A percentile compares a stretch with the other conserved stretches of the same genome.
Conservation (phyloP, 2,888 invertebrate species). For the Nudaria mundana region DNA sequence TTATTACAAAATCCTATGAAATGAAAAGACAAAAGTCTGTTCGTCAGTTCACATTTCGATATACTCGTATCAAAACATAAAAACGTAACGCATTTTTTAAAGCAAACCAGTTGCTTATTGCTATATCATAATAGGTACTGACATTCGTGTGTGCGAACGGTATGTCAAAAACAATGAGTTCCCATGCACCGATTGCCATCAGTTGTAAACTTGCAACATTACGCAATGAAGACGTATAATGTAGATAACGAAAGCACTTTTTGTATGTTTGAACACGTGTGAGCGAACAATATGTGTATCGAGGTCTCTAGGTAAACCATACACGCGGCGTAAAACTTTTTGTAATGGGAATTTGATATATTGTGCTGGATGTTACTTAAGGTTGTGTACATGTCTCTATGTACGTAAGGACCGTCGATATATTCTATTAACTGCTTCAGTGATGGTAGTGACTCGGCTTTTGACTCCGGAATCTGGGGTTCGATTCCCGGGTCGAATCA, state of each 20-base stretch:
- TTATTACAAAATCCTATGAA: too few relatives aligned
- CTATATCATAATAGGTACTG: conserved; percentile 56
- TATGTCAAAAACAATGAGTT: conserved; percentile 56
- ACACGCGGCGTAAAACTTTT: conserved; percentile 3
- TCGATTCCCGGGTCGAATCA: too few relatives aligned
- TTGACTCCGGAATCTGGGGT: too few relatives aligned
- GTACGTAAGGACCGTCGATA: background rate
- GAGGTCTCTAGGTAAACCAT: conserved; percentile 53
- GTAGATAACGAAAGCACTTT: conserved; percentile 70
- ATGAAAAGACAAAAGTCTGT: too few relatives aligned
- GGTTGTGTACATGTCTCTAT: background rate
- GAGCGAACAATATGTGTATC: conserved; percentile 58
- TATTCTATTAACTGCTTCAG: background rate
- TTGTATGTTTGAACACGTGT: conserved; percentile 61
- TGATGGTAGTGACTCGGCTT: too few relatives aligned
- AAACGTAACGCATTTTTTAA: conserved; percentile 12
- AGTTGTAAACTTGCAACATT: conserved; percentile 66
- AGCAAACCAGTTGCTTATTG: conserved; percentile 45
- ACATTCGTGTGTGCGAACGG: conserved; percentile 72
- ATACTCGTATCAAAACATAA: conserved; percentile 1
- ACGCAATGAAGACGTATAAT: conserved; percentile 70
- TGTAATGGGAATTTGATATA: conserved; percentile 7
- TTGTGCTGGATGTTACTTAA: conserved; percentile 4
- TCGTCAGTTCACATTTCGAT: too few relatives aligned
- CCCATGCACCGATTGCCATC: conserved; percentile 74